These are phyloP conservation scores for Amazonetta brasiliensis DNA, from an alignment of 2,797 vertebrate genomes.

Conservation along the genomic window DNA sequence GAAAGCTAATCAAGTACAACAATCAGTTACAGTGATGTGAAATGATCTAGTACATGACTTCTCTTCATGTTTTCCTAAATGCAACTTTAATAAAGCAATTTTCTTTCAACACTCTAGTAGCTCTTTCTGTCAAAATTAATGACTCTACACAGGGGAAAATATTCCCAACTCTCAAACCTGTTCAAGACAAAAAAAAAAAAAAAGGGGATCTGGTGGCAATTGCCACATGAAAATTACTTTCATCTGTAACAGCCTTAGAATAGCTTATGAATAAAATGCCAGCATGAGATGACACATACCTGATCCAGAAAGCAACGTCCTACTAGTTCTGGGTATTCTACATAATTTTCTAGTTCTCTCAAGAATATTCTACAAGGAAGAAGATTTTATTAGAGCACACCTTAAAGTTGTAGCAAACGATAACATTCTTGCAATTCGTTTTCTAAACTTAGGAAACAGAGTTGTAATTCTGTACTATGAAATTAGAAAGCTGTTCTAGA, in stretches of 20 bases:
- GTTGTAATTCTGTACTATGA: neutral
- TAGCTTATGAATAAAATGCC: neutral
- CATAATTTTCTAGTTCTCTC: conserved; percentile 92
- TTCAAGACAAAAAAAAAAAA: neutral
- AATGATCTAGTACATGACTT: neutral
- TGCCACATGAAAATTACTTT: neutral
- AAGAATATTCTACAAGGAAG: conserved; percentile 89
- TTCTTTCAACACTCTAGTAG: neutral
- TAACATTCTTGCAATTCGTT: neutral
- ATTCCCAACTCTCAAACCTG: neutral
- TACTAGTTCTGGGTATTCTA: conserved; percentile 92
- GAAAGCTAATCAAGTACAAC: neutral
- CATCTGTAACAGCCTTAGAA: rapidly evolving
- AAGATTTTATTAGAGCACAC: neutral
- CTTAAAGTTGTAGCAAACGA: neutral
- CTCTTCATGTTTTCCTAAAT: neutral
- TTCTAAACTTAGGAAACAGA: neutral
- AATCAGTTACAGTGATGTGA: neutral
- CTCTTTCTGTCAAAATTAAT: neutral
- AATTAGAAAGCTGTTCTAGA: neutral
- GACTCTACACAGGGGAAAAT: neutral
- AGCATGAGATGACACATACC: conserved; percentile 77
- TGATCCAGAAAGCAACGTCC: conserved; percentile 94
- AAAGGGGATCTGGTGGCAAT: neutral
- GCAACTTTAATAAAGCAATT: neutral